phyloP scores from a whole-genome alignment of 2,113 vertebrate species.

The Sylvicapra grimmia region DNA sequence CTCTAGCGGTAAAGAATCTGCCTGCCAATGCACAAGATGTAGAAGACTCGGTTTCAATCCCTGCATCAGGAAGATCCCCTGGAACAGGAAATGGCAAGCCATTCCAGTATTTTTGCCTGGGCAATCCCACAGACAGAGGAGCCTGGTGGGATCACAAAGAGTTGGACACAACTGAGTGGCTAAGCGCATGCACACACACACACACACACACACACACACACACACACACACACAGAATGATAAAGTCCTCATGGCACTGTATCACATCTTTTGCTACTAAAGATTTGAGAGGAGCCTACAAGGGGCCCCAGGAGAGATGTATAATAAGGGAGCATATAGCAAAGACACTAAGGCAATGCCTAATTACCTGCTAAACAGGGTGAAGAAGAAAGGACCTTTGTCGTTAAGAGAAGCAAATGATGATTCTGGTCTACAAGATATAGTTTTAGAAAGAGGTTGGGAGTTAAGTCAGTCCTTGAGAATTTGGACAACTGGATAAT shows the following conservation, averaged over 20 bases:
- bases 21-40: not conserved
- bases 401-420: not conserved
- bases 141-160: not conserved
- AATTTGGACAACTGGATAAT: not conserved
- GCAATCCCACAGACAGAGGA: not conserved
- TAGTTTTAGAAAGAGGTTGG: not conserved
- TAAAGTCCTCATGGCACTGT: not conserved
- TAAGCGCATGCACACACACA: rapidly evolving
- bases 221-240: not conserved
- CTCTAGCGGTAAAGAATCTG: not conserved
- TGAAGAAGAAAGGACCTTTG: not conserved
- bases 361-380: not conserved
- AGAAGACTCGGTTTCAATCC: not conserved
- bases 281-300: not conserved
- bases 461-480: not conserved
- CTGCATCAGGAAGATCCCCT: not conserved
- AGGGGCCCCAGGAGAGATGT: not conserved
- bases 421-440: not conserved
- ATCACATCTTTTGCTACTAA: not conserved
- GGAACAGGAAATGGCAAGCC: not conserved
- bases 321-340: not conserved
- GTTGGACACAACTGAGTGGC: not conserved
- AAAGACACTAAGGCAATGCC: not conserved
- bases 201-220: too few relatives aligned
- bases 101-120: not conserved